Conservation (phyloP, 1,140 invertebrate genomes). For the Anoplophora glabripennis region DNA sequence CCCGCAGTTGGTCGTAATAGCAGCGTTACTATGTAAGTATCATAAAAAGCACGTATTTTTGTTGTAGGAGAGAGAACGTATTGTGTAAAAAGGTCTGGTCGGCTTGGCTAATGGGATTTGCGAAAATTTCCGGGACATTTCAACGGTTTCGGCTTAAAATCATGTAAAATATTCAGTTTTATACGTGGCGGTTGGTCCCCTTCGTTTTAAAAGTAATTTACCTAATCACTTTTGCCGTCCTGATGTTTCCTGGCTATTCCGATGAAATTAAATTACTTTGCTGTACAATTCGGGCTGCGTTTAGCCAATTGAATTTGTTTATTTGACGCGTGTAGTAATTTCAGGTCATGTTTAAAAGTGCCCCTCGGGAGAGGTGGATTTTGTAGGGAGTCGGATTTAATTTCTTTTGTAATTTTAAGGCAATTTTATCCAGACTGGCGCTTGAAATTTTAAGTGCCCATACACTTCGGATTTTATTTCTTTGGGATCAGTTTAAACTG, state of each 20-base stretch:
- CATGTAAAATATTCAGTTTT: constrained; percentile 2
- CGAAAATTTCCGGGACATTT: neutral
- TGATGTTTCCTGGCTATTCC: constrained; percentile 2
- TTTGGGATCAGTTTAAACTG: too few relatives aligned
- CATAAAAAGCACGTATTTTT: too few relatives aligned
- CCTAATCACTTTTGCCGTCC: neutral
- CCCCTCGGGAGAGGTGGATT: constrained; percentile 1
- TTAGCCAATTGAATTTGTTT: constrained; percentile 19
- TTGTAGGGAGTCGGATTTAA: too few relatives aligned
- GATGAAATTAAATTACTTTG: constrained; percentile 8
- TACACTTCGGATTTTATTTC: too few relatives aligned
- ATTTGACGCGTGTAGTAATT: constrained; percentile 18
- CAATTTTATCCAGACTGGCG: too few relatives aligned
- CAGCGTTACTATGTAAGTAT: too few relatives aligned
- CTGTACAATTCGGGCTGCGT: neutral
- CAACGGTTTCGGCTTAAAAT: constrained; percentile 7
- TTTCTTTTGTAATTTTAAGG: too few relatives aligned
- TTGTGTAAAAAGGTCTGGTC: too few relatives aligned
- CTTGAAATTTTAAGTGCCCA: too few relatives aligned
- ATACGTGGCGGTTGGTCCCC: neutral
- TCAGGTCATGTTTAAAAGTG: constrained; percentile 14
- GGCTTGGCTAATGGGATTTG: too few relatives aligned
- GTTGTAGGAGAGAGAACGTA: too few relatives aligned
- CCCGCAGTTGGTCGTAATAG: too few relatives aligned
- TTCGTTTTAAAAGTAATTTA: neutral